Evolutionary conservation across 2,888 invertebrate genomes (phyloP), one percentile per base, ranked within the genome.

Genomic region (Morpho achilles): DNA sequence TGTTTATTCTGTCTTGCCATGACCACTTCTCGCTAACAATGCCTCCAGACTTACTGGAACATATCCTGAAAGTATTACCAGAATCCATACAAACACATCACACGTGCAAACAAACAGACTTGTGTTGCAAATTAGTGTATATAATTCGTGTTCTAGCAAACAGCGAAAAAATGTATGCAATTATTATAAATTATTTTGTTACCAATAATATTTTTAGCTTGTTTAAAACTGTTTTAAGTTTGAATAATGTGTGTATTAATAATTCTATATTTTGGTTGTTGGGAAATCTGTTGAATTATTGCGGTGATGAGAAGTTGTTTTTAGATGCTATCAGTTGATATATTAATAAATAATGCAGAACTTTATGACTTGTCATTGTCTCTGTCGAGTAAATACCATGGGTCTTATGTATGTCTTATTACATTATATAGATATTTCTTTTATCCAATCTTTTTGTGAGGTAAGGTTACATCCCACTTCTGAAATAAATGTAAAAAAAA

Each of bases 1-100:
- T 82, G 5, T 88, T 79, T 69, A 69, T 77, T 3, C 50, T 87
- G 0, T 84, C 87, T 0, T 87, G 87, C 59, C 84, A 86, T 61
- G 59, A 61, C 1, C 62, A 76, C 32, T 87, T 85, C 63, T 59
- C 63, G 0, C 54, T 58, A 48, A 50, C 67, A 2, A 23, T 77
- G n/a, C 60, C 72, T 0, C 67, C 72, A 48, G 68, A 69, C 23
- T 66, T 76, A 6, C 1, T 76, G 1, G 50, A 62, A 8, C 77
- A 71, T 65, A 51, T 77, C 10, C 44, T 83, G 46, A 58, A 72
- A 8, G 53, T 67, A 3, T 45, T 79, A 7, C 51, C 61, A 0
- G 56, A 53, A 46, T 69, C 64, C 68, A 68, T 75, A n/a, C 60
- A 74, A 40, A 64, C 59, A 7, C 68, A 74, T 60, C n/a, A 63